Conservation (phyloP, 2,797 vertebrate species). For the Peromyscus attwateri region DNA sequence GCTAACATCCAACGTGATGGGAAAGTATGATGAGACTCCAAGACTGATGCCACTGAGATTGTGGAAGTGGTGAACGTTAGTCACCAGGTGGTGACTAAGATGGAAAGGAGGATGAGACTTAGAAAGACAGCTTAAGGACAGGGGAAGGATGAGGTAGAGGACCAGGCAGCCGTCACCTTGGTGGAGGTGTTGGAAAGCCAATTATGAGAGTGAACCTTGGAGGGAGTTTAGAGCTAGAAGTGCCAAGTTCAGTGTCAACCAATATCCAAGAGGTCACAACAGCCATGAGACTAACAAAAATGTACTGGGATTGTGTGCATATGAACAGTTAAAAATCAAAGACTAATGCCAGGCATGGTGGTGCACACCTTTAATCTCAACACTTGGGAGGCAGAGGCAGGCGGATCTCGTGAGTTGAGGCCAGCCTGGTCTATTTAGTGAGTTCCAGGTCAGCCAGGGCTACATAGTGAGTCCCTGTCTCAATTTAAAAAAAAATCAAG, state of each 20-base stretch:
- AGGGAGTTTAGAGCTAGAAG: neutral
- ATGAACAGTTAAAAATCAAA: neutral
- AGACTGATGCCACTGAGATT: neutral
- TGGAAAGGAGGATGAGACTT: neutral
- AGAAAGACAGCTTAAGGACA: neutral
- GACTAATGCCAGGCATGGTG: neutral
- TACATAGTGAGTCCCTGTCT: neutral
- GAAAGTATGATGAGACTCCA: neutral
- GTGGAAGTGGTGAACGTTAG: neutral
- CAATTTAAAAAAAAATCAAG: neutral
- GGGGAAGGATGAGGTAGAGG: neutral
- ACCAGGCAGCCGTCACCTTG: neutral
- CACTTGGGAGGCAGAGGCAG: neutral
- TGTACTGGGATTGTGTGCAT: accelerated
- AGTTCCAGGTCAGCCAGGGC: neutral
- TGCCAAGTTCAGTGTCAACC: neutral
- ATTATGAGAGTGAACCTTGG: neutral
- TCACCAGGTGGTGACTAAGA: neutral
- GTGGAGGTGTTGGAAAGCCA: neutral
- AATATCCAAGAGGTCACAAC: neutral
- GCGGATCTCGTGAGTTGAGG: neutral
- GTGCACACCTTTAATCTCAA: neutral
- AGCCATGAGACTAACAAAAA: neutral
- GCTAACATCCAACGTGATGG: neutral
- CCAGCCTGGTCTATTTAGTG: neutral